phyloP scores from a whole-genome alignment of 2,888 invertebrate species.

The Nyleta sp. region DNA sequence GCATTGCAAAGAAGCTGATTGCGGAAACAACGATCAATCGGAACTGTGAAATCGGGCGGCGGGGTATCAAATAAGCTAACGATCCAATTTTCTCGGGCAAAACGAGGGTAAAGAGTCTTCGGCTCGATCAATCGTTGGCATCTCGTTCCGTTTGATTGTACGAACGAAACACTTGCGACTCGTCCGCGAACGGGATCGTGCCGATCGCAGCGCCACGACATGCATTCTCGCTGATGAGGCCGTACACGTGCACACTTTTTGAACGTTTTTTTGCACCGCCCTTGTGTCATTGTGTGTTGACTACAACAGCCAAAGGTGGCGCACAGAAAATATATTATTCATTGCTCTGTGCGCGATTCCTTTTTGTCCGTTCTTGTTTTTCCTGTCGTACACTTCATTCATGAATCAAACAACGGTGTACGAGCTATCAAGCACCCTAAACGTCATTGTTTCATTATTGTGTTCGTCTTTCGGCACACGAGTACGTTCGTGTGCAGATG shows the following conservation, averaged over 20 bases:
- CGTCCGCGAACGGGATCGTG: conserved; percentile 16
- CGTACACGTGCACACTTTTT: conserved; percentile 17
- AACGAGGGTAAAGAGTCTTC: too few species aligned
- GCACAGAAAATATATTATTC: conserved; percentile 52
- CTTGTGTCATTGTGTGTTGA: conserved; percentile 20
- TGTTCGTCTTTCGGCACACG: conserved; percentile 9
- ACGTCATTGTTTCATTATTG: conserved; percentile 35
- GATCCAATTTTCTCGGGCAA: too few species aligned
- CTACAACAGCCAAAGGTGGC: conserved; percentile 18
- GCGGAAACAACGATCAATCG: too few species aligned
- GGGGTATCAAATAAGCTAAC: too few species aligned
- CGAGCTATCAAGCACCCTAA: conserved; percentile 20
- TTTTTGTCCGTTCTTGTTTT: conserved; percentile 8
- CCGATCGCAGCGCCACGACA: conserved; percentile 13
- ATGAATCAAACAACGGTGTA: conserved; percentile 16
- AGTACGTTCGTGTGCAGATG: conserved; percentile 11
- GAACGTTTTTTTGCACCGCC: conserved; percentile 24
- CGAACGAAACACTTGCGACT: too few species aligned
- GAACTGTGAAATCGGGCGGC: too few species aligned
- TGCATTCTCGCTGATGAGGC: neutral
- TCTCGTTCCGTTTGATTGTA: too few species aligned
- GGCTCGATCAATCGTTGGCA: too few species aligned
- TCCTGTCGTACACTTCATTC: conserved; percentile 16
- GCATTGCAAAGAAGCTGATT: too few species aligned
- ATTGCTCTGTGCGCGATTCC: conserved; percentile 50